Conservation (phyloP, 2,797 vertebrate genomes). For the Passerculus sandwichensis region DNA sequence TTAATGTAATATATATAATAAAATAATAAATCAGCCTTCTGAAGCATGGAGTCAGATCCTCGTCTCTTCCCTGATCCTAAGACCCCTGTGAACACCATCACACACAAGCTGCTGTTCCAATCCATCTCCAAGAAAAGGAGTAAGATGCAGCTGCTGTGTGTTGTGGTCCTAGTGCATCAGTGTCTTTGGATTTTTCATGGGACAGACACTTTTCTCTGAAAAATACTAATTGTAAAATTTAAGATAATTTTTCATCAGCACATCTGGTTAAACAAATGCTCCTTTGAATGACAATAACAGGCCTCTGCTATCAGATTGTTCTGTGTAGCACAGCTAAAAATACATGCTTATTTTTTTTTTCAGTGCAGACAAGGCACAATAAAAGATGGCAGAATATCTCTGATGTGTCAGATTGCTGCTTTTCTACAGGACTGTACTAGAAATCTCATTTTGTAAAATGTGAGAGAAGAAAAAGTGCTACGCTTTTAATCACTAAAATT, state of each 20-base stretch:
- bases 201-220: background rate
- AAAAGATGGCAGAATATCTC: constrained; percentile 2
- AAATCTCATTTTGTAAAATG: background rate
- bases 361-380: background rate
- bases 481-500: background rate
- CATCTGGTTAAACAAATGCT: constrained; percentile 39
- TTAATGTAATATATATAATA: no score
- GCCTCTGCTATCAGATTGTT: constrained; percentile 17
- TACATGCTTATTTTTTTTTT: background rate
- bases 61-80: no score
- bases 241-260: constrained; percentile 9
- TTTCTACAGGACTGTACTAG: background rate
- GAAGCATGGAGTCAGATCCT: no score
- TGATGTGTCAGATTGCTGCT: background rate
- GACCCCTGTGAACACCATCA: no score
- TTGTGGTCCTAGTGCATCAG: background rate
- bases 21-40: no score
- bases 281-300: constrained; percentile 33
- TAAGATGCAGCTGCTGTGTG: background rate
- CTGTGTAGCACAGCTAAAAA: constrained; percentile 24
- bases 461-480: background rate
- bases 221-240: constrained; percentile 7
- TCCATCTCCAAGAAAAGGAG: background rate
- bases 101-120: background rate
- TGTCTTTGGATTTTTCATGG: background rate